phyloP scores from a whole-genome alignment of 2,888 invertebrate species.

The Callyntrura sp. region DNA sequence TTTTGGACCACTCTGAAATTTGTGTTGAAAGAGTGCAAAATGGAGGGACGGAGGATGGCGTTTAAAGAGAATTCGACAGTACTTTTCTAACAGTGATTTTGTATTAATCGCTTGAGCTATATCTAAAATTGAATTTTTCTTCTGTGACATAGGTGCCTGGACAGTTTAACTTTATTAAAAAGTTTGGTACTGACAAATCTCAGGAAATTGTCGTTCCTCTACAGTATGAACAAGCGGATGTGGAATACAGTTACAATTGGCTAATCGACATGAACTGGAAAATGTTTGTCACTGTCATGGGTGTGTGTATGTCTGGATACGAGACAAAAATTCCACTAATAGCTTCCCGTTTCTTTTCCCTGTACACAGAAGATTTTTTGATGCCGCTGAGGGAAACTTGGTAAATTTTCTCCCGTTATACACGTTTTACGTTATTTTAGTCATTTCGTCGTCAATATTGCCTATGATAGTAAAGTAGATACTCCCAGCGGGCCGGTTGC shows the following conservation, averaged over 20 bases:
- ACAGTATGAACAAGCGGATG: conserved; percentile 77
- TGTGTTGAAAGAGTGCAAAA: conserved; percentile 68
- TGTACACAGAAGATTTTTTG: conserved; percentile 79
- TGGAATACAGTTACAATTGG: conserved; percentile 76
- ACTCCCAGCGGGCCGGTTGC: too few species aligned
- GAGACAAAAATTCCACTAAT: conserved; percentile 76
- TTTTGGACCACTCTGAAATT: conserved; percentile 70
- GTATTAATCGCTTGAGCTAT: too few species aligned
- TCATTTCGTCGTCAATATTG: too few species aligned
- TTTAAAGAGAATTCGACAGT: conserved; percentile 50
- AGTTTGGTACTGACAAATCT: conserved; percentile 6
- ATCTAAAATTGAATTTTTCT: too few species aligned
- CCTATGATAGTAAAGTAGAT: too few species aligned
- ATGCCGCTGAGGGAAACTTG: conserved; percentile 77
- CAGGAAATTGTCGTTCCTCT: conserved; percentile 26
- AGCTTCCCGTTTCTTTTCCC: conserved; percentile 70
- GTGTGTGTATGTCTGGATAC: conserved; percentile 74
- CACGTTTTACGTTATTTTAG: too few species aligned
- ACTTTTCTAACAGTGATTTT: neutral
- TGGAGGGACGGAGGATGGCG: conserved; percentile 34
- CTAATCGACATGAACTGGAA: conserved; percentile 78
- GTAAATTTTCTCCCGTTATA: conserved; percentile 45
- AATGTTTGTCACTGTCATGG: conserved; percentile 78
- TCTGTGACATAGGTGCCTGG: neutral
- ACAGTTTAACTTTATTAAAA: conserved; percentile 49